These are phyloP conservation scores for Ploceus nigricollis DNA, from an alignment of 2,113 vertebrate species.

Conservation along the genomic window DNA sequence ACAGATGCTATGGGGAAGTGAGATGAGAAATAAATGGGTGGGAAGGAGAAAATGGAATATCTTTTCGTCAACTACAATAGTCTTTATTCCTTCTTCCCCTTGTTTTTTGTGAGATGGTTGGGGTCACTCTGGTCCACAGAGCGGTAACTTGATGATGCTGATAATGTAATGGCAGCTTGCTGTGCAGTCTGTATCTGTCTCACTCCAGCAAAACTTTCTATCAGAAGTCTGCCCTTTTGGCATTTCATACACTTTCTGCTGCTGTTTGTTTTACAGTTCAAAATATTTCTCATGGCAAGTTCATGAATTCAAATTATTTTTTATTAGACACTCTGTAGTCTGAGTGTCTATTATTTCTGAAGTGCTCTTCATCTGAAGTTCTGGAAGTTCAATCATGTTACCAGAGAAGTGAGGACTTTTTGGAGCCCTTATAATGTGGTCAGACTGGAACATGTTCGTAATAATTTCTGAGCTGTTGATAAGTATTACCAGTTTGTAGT, in stretches of 20 bases:
- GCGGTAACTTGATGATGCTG: neutral
- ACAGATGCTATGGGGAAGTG: neutral
- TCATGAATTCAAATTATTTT: neutral
- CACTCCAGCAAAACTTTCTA: neutral
- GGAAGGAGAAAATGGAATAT: neutral
- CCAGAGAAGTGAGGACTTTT: neutral
- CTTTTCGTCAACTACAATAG: neutral
- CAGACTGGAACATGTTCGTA: neutral
- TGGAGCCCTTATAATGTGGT: neutral
- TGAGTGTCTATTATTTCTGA: neutral
- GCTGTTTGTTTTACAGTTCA: neutral
- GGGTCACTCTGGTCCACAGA: neutral
- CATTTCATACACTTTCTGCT: neutral
- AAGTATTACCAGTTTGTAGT: neutral
- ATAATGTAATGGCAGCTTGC: neutral
- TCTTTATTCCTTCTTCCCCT: neutral
- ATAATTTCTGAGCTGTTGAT: neutral
- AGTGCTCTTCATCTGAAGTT: neutral
- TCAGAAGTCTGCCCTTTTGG: neutral
- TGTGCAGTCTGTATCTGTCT: neutral
- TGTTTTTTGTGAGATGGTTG: neutral
- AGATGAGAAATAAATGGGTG: neutral
- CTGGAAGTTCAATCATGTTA: neutral
- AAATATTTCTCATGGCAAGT: neutral
- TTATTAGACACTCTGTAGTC: neutral